phyloP scores from a whole-genome alignment of 53 echinoderm and acorn worm species.

The Crossaster papposus region DNA sequence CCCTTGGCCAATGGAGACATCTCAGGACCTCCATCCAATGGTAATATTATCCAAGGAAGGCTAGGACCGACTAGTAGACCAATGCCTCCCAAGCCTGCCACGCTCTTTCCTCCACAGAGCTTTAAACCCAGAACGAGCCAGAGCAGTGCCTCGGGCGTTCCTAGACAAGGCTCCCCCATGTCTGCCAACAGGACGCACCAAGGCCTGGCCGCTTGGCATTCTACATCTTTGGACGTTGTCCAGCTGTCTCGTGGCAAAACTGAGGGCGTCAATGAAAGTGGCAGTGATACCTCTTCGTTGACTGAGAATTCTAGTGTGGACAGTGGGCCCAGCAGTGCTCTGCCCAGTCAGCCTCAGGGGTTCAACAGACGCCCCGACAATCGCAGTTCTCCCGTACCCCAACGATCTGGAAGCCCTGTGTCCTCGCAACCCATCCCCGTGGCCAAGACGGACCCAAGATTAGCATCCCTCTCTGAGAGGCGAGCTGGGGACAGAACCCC shows the following conservation, averaged over 20 bases:
- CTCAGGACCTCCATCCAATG: constrained; percentile 46
- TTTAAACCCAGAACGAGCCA: constrained; percentile 71
- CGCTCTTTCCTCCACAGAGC: constrained; percentile 67
- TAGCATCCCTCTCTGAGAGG: constrained; percentile 64
- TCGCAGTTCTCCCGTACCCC: constrained; percentile 67
- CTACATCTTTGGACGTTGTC: constrained; percentile 38
- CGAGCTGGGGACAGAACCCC: constrained; percentile 83
- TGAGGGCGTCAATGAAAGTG: constrained; percentile 80
- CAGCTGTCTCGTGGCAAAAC: constrained; percentile 50
- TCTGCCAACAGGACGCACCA: constrained; percentile 52
- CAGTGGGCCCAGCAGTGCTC: constrained; percentile 68
- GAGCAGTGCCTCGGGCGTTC: constrained; percentile 23
- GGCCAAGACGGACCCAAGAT: constrained; percentile 46
- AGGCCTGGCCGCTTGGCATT: constrained; percentile 36
- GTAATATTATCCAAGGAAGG: constrained; percentile 5
- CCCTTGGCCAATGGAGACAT: constrained; percentile 59
- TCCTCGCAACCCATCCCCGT: constrained; percentile 32
- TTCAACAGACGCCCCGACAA: constrained; percentile 52
- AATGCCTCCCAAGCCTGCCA: constrained; percentile 70
- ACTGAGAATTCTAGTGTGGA: constrained; percentile 98
- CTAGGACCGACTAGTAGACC: constrained; percentile 59
- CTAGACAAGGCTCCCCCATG: constrained; percentile 52
- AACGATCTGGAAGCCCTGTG: constrained; percentile 65
- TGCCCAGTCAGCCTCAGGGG: constrained; percentile 57
- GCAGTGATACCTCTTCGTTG: constrained; percentile 96